phyloP scores from a whole-genome alignment of 2,888 invertebrate genomes.

The Tetanocera ferruginea region DNA sequence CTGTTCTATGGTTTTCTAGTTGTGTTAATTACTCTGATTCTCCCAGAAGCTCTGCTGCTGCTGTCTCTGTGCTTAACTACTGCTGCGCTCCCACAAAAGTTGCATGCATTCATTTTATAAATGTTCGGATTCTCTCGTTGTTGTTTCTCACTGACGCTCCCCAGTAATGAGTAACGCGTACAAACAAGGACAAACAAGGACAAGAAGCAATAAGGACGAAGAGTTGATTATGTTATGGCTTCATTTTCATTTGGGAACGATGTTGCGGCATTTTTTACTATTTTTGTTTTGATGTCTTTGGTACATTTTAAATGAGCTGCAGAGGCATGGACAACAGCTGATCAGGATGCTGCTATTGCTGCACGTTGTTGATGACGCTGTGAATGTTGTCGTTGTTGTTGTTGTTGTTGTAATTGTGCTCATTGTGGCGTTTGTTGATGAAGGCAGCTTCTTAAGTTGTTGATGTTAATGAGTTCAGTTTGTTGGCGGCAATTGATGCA shows the following conservation, averaged over 20 bases:
- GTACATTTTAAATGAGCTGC: conserved; percentile 29
- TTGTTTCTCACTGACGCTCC: neutral
- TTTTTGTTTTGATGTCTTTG: conserved; percentile 17
- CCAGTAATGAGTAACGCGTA: neutral
- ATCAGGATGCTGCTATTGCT: conserved; percentile 18
- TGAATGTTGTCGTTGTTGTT: neutral
- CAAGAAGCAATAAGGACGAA: neutral
- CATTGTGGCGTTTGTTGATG: neutral
- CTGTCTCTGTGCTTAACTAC: too few species aligned
- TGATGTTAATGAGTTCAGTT: conserved; percentile 35
- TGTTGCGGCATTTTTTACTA: conserved; percentile 11
- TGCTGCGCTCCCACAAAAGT: neutral
- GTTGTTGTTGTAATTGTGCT: neutral
- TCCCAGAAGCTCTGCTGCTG: conserved; percentile 2
- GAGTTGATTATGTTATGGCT: conserved; percentile 14
- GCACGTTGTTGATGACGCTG: neutral
- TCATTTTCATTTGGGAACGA: conserved; percentile 31
- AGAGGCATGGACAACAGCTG: conserved; percentile 30
- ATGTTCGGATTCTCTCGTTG: neutral
- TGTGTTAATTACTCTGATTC: conserved; percentile 32
- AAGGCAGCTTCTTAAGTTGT: neutral
- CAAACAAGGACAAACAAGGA: neutral
- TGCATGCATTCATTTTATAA: neutral
- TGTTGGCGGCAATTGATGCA: conserved; percentile 9
- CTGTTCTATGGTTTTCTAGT: neutral